A percentile compares a stretch with the other conserved stretches of the same genome.
Evolutionary conservation across 2,888 invertebrate species (phyloP).

Genomic region (Dynastes maya): DNA sequence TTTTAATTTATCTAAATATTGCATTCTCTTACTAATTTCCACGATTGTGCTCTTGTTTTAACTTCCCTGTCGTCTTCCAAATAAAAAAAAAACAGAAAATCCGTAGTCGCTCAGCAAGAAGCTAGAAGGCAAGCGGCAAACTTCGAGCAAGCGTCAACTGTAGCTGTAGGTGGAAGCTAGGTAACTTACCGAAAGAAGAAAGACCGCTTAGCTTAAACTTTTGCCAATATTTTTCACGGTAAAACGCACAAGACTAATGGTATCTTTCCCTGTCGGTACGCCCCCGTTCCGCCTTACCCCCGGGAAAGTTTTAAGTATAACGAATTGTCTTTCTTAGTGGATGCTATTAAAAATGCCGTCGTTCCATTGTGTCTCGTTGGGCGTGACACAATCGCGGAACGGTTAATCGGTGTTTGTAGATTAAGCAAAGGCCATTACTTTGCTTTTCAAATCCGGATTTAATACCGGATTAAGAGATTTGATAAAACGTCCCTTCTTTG

Average conservation of each 20-base stretch:
- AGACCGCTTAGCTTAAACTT: conserved; percentile 46
- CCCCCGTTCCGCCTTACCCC: neutral
- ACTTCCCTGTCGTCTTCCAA: neutral
- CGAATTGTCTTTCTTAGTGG: conserved; percentile 50
- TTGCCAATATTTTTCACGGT: conserved; percentile 52
- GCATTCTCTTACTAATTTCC: neutral
- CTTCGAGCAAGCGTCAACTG: conserved; percentile 9
- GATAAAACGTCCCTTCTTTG: conserved; percentile 57
- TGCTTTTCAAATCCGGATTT: conserved; percentile 59
- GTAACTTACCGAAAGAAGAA: conserved; percentile 35
- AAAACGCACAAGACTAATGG: conserved; percentile 51
- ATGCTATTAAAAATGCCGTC: conserved; percentile 50
- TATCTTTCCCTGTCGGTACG: conserved; percentile 27
- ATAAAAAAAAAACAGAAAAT: conserved; percentile 37
- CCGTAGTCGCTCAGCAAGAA: conserved; percentile 23
- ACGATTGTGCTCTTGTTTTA: neutral
- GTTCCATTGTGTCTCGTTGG: conserved; percentile 42
- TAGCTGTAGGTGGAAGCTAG: conserved; percentile 16
- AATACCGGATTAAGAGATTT: conserved; percentile 62
- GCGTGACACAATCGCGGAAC: conserved; percentile 51
- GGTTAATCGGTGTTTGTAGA: conserved; percentile 63
- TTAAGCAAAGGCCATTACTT: conserved; percentile 61
- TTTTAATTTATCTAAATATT: too few relatives aligned
- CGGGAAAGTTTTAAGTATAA: conserved; percentile 51
- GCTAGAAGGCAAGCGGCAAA: conserved; percentile 1